Base-by-base conservation (phyloP, 1,140 invertebrate species). In the Drosophila ananassae region DNA sequence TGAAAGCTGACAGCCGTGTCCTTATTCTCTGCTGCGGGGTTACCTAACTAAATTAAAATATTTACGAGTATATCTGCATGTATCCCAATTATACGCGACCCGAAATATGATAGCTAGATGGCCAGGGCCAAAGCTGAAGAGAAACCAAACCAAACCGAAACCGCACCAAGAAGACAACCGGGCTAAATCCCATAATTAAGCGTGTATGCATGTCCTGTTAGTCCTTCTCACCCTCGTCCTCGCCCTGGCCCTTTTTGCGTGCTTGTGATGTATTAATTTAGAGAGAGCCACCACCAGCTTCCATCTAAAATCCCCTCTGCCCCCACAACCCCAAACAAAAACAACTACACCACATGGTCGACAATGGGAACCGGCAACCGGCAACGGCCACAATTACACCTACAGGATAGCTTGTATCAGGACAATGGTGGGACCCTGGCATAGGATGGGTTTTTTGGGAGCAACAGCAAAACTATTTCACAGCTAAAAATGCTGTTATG, bases 401-500 rank as follows among this genome's bases (percentile, higher is more conserved):
- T 53, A 55, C 58, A 71, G 64, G 67, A 71, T 57, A 51, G 39
- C 21, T 53, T n/a, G 21, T 22, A 50, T 30, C 39, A 62, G 48
- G 41, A 59, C 44, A 76, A 44, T 41, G 52, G 55, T 44, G 32
- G 54, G 39, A 55, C 21, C 17, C 10, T 12, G 41, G 51, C 21
- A 17, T 3, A 9, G 61, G 50, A 34, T n/a, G 13, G 57, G 34
- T 21, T 51, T 64, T 50, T 47, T 12, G 17, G 69, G 50, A 76
- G 73, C 73, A 77, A 63, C 75, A 81, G 60, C 56, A 82, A 76
- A 89, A 89, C 83, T 83, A 89, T 89, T 89, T 87, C 71, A 83
- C 67, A 89, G 72, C 79, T 63, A 89, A 83, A 89, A 79, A 89
- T 79, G 79, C 60, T 68, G 73, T 89, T 89, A 89, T 89, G 83